Evolutionary conservation across 2,113 vertebrate species (phyloP).

Genomic region (Festucalex cinctus): DNA sequence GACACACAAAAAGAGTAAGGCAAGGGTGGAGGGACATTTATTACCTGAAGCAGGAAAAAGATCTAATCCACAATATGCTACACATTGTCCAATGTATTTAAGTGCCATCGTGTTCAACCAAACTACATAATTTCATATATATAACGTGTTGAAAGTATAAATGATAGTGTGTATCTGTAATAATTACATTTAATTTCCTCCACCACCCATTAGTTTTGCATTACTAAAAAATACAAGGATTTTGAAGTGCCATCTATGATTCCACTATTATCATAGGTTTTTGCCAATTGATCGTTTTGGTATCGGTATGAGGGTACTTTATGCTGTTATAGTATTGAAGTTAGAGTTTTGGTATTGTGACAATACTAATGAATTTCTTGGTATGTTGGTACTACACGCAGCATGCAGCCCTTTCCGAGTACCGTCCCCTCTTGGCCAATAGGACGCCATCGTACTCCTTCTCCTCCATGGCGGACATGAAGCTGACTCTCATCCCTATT

Average conservation of each 20-base stretch:
- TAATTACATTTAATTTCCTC: too few species aligned
- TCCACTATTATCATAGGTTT: background rate
- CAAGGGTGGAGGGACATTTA: too few species aligned
- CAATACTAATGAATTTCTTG: background rate
- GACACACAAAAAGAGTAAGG: too few species aligned
- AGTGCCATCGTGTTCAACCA: background rate
- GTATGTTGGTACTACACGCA: slow-evolving; percentile 60
- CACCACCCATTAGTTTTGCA: background rate
- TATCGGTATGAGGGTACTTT: background rate
- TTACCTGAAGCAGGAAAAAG: background rate
- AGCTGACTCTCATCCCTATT: slow-evolving; percentile 88
- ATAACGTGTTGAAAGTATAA: too few species aligned
- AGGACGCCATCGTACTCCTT: slow-evolving; percentile 57
- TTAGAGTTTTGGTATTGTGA: background rate
- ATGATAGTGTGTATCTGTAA: too few species aligned
- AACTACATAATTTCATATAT: too few species aligned
- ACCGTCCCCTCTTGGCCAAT: slow-evolving; percentile 83
- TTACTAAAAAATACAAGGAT: background rate
- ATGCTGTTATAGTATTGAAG: background rate
- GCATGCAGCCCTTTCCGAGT: slow-evolving; percentile 88
- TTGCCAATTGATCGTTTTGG: background rate
- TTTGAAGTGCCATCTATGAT: background rate
- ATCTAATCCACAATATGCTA: background rate
- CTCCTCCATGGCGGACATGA: slow-evolving; percentile 80
- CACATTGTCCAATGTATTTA: background rate